These are phyloP conservation scores for Syndactyla subalaris DNA, from an alignment of 2,797 vertebrate genomes.

Conservation along the genomic window DNA sequence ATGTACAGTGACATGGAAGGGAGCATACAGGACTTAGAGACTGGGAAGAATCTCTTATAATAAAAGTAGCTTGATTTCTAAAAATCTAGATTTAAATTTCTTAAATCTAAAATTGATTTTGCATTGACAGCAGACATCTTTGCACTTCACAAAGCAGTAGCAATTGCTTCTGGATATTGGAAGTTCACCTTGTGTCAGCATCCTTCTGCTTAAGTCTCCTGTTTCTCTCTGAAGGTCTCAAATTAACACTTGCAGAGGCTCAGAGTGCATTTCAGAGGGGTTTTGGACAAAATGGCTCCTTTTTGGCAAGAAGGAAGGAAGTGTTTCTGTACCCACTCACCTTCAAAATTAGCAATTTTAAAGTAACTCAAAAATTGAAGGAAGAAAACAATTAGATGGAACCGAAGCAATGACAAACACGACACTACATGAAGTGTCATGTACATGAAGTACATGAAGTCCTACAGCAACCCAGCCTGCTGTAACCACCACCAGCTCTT, in stretches of 20 bases:
- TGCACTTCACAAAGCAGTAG: not conserved
- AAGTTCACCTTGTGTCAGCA: not conserved
- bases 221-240: not conserved
- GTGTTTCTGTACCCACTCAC: fast-evolving
- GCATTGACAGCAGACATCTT: not conserved
- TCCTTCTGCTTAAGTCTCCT: not conserved
- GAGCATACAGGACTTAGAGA: not conserved
- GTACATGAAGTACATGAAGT: no score
- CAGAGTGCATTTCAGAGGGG: not conserved
- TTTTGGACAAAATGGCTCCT: not conserved
- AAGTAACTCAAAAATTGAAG: not conserved
- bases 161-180: not conserved
- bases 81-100: not conserved
- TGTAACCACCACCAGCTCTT: not conserved
- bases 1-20: not conserved
- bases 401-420: not conserved
- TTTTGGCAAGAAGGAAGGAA: not conserved
- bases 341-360: not conserved
- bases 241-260: not conserved
- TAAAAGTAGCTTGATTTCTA: not conserved
- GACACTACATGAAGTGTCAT: no score
- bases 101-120: not conserved
- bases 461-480: not conserved
- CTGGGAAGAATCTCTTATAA: not conserved
- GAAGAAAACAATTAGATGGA: not conserved